phyloP scores from a whole-genome alignment of 2,888 invertebrate species.

The Cerceris ruficornis region DNA sequence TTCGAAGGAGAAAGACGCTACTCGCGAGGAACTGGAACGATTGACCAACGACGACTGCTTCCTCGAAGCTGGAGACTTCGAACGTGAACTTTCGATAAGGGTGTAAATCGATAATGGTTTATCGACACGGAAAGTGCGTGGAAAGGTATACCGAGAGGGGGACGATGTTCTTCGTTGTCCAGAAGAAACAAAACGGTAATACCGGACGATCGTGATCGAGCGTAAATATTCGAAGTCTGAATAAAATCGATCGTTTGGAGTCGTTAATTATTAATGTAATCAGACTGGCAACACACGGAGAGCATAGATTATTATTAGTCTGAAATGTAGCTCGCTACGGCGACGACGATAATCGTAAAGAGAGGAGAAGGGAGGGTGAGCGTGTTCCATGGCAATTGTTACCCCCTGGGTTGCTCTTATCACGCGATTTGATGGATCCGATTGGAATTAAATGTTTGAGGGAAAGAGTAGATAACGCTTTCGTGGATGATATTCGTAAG shows the following conservation, averaged over 20 bases:
- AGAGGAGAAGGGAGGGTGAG: constrained; percentile 4
- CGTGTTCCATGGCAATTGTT: constrained; percentile 40
- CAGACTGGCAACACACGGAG: not conserved
- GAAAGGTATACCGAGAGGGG: not conserved
- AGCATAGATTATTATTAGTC: constrained; percentile 11
- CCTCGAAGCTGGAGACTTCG: not conserved
- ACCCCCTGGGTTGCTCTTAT: constrained; percentile 39
- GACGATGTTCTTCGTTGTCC: not conserved
- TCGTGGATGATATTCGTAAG: constrained; percentile 27
- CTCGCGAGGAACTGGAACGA: not conserved
- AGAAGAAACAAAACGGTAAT: too few relatives aligned
- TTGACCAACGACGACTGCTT: not conserved
- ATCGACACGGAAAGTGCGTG: constrained; percentile 6
- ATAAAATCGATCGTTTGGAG: not conserved
- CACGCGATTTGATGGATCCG: constrained; percentile 60
- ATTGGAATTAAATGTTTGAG: constrained; percentile 33
- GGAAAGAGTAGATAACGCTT: constrained; percentile 8
- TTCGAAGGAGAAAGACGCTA: too few relatives aligned
- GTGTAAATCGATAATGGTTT: constrained; percentile 23
- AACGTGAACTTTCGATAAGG: constrained; percentile 2
- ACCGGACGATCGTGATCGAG: not conserved
- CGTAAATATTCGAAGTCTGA: not conserved
- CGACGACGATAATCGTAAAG: constrained; percentile 35
- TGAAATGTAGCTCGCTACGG: constrained; percentile 34
- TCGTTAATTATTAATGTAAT: not conserved